phyloP scores from a whole-genome alignment of 2,113 vertebrate species.

The Corapipo altera region DNA sequence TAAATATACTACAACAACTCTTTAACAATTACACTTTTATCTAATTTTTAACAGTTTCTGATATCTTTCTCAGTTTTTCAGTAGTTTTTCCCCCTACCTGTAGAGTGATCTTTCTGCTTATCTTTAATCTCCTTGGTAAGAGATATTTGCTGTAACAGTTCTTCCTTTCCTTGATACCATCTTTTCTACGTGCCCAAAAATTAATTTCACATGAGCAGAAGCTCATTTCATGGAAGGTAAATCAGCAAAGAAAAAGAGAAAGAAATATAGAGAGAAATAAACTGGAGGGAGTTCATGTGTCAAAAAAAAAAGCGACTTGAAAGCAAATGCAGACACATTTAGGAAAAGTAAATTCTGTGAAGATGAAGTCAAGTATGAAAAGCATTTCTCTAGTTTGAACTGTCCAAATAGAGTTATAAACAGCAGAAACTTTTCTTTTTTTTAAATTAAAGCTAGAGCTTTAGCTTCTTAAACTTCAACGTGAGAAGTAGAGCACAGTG shows the following conservation, averaged over 20 bases:
- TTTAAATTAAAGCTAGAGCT: not conserved
- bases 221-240: conserved; percentile 63
- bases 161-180: conserved; percentile 70
- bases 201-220: conserved; percentile 67
- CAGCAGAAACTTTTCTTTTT: not conserved
- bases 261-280: not conserved
- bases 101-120: conserved; percentile 47
- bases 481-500: not conserved
- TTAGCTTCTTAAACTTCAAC: conserved; percentile 24
- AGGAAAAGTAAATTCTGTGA: conserved; percentile 55
- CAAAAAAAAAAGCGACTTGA: not conserved
- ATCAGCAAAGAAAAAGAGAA: conserved; percentile 59
- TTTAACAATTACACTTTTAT: not conserved
- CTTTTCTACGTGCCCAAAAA: conserved; percentile 61
- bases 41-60: not conserved
- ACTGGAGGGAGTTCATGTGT: not conserved
- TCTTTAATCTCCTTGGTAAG: conserved; percentile 70
- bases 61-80: conserved; percentile 9
- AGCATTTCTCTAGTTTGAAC: conserved; percentile 60
- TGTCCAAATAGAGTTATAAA: conserved; percentile 27
- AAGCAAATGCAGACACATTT: conserved; percentile 31
- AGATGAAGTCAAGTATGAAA: conserved; percentile 55
- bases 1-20: not conserved
- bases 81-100: conserved; percentile 56
- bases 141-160: conserved; percentile 49